Evolutionary conservation across 2,888 invertebrate genomes (phyloP), one percentile per base, ranked within the genome.

Genomic region (Harpagoxenus sublaevis): DNA sequence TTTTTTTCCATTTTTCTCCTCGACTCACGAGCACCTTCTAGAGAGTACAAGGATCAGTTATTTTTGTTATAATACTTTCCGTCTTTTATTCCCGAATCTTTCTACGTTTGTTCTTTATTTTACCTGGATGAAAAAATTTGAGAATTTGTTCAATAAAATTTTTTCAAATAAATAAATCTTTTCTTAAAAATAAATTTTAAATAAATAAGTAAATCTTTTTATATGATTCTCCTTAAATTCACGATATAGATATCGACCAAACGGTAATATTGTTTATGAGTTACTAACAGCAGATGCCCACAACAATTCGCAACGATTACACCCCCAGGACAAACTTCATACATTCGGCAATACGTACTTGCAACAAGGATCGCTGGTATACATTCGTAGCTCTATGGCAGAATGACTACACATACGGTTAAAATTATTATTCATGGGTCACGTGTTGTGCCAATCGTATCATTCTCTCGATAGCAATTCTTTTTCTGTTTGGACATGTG

Each of bases 401-500:
- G 71, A 75, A 51, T 51, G 83, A 82, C 85, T 87, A 82, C 77
- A 89, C 70, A 82, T 83, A 89, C 70, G 60, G 83, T 70, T 48
- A 79, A 74, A 75, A 86, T 78, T 65, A 84, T 84, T 86, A 89
- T 77, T 90, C 75, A 82, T 51, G 55, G 71, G 84, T 79, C 87
- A 87, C 75, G 88, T 86, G 88, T 42, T 48, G 42, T 51, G 55
- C 75, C 84, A 87, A 83, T 86, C 85, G 87, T 55, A 86, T 87
- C 88, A 88, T 90, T 90, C 88, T 90, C 88, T 15, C 42, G 39
- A 42, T 74, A 42, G 51, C 77, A 66, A 74, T 79, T 71, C 28
- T 60, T 39, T 71, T 39, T 91, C 85, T 93, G 92, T 93, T 92
- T 92, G 92, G 94, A 94, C 94, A 94, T 93, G 94, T 94, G 94